Percentiles rank a stretch among this genome's conserved stretches.
Evolutionary conservation across 2,888 invertebrate genomes (phyloP).

Genomic region (Phengaris arion): DNA sequence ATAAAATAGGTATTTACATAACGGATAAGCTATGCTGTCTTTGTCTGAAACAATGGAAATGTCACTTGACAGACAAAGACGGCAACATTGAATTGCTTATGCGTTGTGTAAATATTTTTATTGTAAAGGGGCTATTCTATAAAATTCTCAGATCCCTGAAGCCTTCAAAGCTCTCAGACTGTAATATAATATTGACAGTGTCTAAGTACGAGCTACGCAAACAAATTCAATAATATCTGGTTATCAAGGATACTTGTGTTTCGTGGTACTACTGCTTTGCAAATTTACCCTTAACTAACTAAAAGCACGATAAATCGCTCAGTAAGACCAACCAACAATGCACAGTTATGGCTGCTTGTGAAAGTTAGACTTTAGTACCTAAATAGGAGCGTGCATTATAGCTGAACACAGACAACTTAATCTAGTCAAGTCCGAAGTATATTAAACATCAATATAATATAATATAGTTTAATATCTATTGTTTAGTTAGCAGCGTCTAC

Average conservation of each 20-base stretch:
- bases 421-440: background rate
- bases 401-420: background rate
- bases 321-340: slow-evolving; percentile 9
- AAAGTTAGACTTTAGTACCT: background rate
- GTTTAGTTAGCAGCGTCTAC: background rate
- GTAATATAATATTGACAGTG: no score
- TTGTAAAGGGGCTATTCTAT: no score
- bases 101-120: no score
- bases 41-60: no score
- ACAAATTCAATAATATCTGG: background rate
- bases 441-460: background rate
- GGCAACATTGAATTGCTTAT: no score
- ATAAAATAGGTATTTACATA: no score
- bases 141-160: no score
- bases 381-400: background rate
- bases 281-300: slow-evolving; percentile 18
- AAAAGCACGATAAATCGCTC: slow-evolving; percentile 15
- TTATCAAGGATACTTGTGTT: background rate
- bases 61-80: no score
- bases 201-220: background rate
- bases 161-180: no score
- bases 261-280: background rate
- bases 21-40: no score
- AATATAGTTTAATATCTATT: background rate
- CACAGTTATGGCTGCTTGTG: background rate